A percentile compares a stretch with the other conserved stretches of the same genome.
phyloP scores from a whole-genome alignment of 2,113 vertebrate genomes.

The Propithecus coquereli region DNA sequence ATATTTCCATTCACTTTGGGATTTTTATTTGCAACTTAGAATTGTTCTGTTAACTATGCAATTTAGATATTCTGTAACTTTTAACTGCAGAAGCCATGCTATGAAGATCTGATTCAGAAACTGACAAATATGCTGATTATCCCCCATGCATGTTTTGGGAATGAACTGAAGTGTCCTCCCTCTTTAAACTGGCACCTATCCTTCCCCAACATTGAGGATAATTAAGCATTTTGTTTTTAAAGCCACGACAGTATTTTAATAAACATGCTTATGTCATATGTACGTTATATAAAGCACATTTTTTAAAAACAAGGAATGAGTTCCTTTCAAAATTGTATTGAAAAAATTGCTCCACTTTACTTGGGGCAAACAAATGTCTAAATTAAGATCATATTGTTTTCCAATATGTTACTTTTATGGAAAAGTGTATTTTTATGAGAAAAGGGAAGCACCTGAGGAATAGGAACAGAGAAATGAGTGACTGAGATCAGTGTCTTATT shows the following conservation, averaged over 20 bases:
- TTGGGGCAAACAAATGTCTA: neutral
- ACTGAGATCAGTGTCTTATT: neutral
- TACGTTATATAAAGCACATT: neutral
- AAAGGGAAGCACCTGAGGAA: neutral
- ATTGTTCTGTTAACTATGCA: neutral
- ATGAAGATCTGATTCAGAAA: neutral
- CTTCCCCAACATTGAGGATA: neutral
- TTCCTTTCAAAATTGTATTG: neutral
- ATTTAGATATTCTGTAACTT: neutral
- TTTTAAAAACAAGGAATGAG: neutral
- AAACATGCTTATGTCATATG: neutral
- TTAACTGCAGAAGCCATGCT: neutral
- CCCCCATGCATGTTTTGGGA: neutral
- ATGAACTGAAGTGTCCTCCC: neutral
- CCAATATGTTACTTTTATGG: neutral
- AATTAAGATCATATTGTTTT: neutral
- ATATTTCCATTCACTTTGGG: neutral
- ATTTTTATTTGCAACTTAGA: neutral
- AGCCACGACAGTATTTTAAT: neutral
- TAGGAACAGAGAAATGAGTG: neutral
- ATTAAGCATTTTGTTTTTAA: constrained; percentile 6
- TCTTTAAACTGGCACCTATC: neutral
- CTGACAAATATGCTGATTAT: neutral
- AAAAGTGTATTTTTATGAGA: neutral
- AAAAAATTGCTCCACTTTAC: neutral